These are phyloP conservation scores for Sebastes schlegelii DNA, from an alignment of 2,113 vertebrate species.

Conservation along the genomic window DNA sequence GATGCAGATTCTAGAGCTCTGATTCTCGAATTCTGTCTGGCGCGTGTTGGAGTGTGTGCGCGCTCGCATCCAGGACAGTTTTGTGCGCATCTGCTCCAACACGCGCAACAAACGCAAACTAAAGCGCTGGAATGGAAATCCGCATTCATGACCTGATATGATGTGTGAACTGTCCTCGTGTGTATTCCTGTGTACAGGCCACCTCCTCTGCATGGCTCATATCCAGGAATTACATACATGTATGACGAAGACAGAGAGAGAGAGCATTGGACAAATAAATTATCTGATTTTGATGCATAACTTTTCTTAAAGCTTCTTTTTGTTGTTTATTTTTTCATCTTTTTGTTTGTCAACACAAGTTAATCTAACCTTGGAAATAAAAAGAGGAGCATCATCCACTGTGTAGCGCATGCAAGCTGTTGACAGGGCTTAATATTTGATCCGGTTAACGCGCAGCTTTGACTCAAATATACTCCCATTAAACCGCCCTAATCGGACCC, in stretches of 20 bases:
- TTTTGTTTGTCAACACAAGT: conserved; percentile 1
- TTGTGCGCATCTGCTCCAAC: conserved; percentile 27
- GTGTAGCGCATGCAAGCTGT: conserved; percentile 52
- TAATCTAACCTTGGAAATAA: conserved; percentile 68
- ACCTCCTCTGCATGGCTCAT: conserved; percentile 4
- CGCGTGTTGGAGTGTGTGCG: background rate
- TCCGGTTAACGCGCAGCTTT: conserved; percentile 48
- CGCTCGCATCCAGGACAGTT: conserved; percentile 6
- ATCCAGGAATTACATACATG: conserved; percentile 50
- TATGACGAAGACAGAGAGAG: conserved; percentile 23
- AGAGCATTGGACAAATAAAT: too few relatives aligned
- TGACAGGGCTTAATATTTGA: conserved; percentile 60
- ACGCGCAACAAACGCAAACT: conserved; percentile 57
- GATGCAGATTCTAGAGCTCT: conserved; percentile 3
- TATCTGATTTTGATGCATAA: background rate
- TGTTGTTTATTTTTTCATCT: background rate
- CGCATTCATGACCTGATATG: conserved; percentile 31
- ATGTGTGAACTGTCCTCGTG: conserved; percentile 23
- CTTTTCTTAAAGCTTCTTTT: conserved; percentile 27
- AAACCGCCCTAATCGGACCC: conserved; percentile 21
- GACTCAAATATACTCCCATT: conserved; percentile 23
- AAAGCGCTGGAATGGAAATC: conserved; percentile 35
- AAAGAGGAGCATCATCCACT: conserved; percentile 20
- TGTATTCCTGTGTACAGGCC: conserved; percentile 20
- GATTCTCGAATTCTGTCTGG: background rate